phyloP scores from a whole-genome alignment of 2,113 vertebrate species.

The Melanostigma gelatinosum region DNA sequence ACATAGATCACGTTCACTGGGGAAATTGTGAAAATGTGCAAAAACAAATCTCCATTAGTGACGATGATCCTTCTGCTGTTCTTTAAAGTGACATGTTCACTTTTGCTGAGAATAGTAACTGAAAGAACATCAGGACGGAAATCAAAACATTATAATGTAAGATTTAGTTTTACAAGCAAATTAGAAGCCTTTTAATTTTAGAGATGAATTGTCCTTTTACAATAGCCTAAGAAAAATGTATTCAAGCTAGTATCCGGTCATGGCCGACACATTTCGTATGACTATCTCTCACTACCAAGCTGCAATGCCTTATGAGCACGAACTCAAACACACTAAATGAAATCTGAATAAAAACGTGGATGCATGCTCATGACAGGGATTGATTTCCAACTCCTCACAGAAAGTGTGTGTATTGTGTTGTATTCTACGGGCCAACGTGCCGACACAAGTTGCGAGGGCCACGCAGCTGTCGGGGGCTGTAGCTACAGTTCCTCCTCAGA shows the following conservation, averaged over 20 bases:
- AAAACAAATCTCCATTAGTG: neutral
- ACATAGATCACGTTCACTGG: no score
- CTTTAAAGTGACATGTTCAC: no score
- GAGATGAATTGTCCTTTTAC: neutral
- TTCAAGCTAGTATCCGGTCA: neutral
- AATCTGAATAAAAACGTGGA: conserved; percentile 1
- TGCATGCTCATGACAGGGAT: neutral
- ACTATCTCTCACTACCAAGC: neutral
- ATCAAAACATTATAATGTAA: neutral
- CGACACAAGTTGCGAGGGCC: conserved; percentile 72
- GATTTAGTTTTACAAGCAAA: neutral
- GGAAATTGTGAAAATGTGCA: no score
- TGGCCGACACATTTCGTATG: neutral
- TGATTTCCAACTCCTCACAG: conserved; percentile 40
- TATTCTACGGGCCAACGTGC: conserved; percentile 63
- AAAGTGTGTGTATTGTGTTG: conserved; percentile 43
- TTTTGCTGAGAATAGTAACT: neutral
- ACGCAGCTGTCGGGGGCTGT: conserved; percentile 74
- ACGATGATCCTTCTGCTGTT: neutral
- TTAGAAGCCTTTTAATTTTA: neutral
- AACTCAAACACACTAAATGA: neutral
- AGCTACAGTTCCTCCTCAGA: conserved; percentile 70
- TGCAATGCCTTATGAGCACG: neutral
- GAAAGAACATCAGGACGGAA: neutral
- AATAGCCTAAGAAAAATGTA: neutral